Percentiles rank a stretch among this genome's conserved stretches.
Conservation (phyloP, 2,113 vertebrate genomes). For the Sakesphorus luctuosus region DNA sequence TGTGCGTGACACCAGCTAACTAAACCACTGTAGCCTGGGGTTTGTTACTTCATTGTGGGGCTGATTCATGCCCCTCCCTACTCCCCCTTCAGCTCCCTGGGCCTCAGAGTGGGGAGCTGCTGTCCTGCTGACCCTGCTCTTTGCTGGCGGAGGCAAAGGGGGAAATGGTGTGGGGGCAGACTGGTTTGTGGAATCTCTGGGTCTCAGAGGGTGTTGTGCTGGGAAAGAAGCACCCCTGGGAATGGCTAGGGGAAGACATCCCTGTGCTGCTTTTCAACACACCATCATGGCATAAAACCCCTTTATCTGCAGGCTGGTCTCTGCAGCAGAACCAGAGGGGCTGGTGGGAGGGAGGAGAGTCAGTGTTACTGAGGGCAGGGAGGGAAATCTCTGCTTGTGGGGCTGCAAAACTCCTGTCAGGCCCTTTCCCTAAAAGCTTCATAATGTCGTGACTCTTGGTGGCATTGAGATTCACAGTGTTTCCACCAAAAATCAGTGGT, state of each 20-base stretch:
- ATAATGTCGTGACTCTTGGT: accelerated
- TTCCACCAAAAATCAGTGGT: not conserved
- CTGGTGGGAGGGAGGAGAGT: not conserved
- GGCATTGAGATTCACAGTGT: not conserved
- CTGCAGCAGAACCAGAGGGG: not conserved
- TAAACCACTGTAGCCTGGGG: not conserved
- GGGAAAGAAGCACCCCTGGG: not conserved
- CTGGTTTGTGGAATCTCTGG: not conserved
- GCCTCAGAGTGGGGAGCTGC: not conserved
- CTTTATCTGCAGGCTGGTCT: not conserved
- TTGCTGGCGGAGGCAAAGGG: not conserved
- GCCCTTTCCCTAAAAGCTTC: not conserved
- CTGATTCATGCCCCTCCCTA: not conserved
- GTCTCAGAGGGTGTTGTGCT: not conserved
- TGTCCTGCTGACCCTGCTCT: not conserved
- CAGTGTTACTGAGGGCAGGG: accelerated
- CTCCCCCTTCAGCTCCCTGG: not conserved
- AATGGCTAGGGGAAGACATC: not conserved
- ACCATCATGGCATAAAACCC: accelerated
- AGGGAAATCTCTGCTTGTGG: not conserved
- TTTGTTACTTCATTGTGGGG: not conserved
- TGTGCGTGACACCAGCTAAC: not conserved
- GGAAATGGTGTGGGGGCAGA: not conserved
- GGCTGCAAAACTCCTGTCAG: not conserved
- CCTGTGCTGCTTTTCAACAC: not conserved